Base-by-base conservation (phyloP, 2,113 vertebrate species). In the Dissostichus mawsoni region DNA sequence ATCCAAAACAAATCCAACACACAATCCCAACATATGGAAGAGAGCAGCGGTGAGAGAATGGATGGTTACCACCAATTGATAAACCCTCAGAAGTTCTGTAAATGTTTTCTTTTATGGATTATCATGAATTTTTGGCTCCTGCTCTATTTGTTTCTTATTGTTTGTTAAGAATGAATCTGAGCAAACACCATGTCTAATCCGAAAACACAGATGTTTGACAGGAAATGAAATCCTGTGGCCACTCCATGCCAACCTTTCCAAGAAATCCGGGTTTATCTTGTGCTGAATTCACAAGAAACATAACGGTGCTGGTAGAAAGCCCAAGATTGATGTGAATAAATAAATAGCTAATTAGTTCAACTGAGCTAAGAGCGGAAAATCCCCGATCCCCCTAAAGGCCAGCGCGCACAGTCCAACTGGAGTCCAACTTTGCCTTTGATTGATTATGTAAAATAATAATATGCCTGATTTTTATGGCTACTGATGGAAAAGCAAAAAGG, bases 1-100 rank as follows among this genome's bases (percentile, higher is more conserved):
- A 68, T 90, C 87, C 88, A 92, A 91, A 84, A 89, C 72, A 90
- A 90, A 92, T 86, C 71, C 78, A 78, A 63, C 73, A 45, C 44
- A 81, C 56, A 82, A 67, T 36, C 77, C 71, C 56, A 80, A 56
- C 52, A 29, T 57, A 18, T 66, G 29, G 81, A 61, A 56, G 18
- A 73, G 78, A 78, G 74, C 65, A 10, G 65, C 59, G 65, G 58
- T 17, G 50, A 52, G 66, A 75, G 41, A 72, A 23, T 13, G 67
- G 29, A 70, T 8, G 20, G 33, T 56, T 56, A 23, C 72, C 74
- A 50, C 51, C 36, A 6, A 69, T 25, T 64, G 61, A 57, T 73
- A 76, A 67, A 78, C 63, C 74, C 64, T 85, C 75, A 55, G 41
- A 80, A 76, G 69, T 81, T 69, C 81, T 44, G 63, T 47, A 69